A percentile compares a stretch with the other conserved stretches of the same genome.
phyloP scores from a whole-genome alignment of 1,140 invertebrate genomes.

The Scaptomyza hsui region DNA sequence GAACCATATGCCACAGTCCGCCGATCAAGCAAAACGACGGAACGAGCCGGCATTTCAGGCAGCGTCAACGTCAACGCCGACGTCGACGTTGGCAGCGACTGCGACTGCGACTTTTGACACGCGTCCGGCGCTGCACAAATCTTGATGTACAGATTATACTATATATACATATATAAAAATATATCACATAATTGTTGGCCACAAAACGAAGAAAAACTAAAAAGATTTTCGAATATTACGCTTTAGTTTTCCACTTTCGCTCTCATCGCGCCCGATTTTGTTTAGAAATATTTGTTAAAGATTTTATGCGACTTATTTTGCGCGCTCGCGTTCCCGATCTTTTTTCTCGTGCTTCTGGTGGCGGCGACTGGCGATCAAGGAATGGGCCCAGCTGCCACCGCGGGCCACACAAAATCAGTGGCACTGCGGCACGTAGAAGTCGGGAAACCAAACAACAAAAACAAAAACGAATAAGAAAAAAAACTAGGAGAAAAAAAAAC shows the following conservation, averaged over 20 bases:
- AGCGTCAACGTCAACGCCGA: conserved; percentile 24
- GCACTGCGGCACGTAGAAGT: conserved; percentile 53
- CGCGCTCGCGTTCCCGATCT: conserved; percentile 51
- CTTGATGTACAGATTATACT: conserved; percentile 8
- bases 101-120: conserved; percentile 56
- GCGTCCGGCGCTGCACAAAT: conserved; percentile 46
- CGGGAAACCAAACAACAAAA: conserved; percentile 8
- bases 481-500: conserved; percentile 21
- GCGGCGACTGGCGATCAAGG: conserved; percentile 67
- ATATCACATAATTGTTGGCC: conserved; percentile 31
- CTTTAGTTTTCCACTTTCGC: conserved; percentile 58
- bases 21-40: conserved; percentile 43
- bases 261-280: conserved; percentile 24
- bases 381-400: conserved; percentile 70
- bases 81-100: conserved; percentile 22
- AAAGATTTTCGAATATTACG: conserved; percentile 33
- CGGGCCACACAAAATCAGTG: conserved; percentile 45
- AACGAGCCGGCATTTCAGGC: conserved; percentile 61
- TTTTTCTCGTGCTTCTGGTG: conserved; percentile 43
- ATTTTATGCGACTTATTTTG: conserved; percentile 2
- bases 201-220: background rate
- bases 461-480: conserved; percentile 15
- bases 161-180: background rate
- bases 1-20: conserved; percentile 57
- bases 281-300: conserved; percentile 3